These are phyloP conservation scores for Agrochola lota DNA, from an alignment of 2,888 invertebrate genomes.

Conservation along the genomic window DNA sequence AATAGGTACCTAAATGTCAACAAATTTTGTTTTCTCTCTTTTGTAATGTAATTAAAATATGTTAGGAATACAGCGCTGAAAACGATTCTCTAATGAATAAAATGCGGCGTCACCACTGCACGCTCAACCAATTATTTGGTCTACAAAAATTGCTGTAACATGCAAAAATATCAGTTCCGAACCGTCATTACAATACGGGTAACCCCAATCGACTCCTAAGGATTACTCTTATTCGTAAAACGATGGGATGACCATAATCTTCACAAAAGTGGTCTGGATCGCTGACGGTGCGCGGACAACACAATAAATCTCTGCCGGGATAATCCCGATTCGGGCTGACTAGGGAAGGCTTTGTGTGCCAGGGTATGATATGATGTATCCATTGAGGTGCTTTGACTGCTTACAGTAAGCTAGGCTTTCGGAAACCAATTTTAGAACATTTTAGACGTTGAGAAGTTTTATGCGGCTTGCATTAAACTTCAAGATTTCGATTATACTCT, in stretches of 20 bases:
- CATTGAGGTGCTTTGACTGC: slow-evolving; percentile 56
- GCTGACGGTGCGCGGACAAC: slow-evolving; percentile 71
- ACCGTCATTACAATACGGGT: slow-evolving; percentile 54
- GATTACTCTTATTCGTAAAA: slow-evolving; percentile 62
- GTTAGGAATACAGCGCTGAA: neutral
- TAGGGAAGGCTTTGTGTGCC: slow-evolving; percentile 68
- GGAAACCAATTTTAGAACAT: slow-evolving; percentile 41
- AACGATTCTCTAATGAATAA: neutral
- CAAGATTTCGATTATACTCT: neutral
- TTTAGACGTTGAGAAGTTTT: slow-evolving; percentile 12
- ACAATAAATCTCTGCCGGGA: slow-evolving; percentile 78
- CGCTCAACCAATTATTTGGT: neutral
- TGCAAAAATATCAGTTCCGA: slow-evolving; percentile 35
- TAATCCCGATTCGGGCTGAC: slow-evolving; percentile 75
- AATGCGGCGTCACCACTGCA: neutral
- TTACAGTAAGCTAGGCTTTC: slow-evolving; percentile 51
- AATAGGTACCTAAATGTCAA: no score
- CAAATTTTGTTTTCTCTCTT: neutral
- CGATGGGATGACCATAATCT: slow-evolving; percentile 72
- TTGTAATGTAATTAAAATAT: neutral
- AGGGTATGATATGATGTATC: slow-evolving; percentile 66
- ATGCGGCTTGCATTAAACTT: neutral
- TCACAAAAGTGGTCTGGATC: slow-evolving; percentile 69
- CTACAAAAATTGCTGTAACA: slow-evolving; percentile 19
- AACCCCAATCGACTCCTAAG: slow-evolving; percentile 58